A percentile compares a stretch with the other conserved stretches of the same genome.
Evolutionary conservation across 2,797 vertebrate species (phyloP).

Genomic region (Netta rufina): DNA sequence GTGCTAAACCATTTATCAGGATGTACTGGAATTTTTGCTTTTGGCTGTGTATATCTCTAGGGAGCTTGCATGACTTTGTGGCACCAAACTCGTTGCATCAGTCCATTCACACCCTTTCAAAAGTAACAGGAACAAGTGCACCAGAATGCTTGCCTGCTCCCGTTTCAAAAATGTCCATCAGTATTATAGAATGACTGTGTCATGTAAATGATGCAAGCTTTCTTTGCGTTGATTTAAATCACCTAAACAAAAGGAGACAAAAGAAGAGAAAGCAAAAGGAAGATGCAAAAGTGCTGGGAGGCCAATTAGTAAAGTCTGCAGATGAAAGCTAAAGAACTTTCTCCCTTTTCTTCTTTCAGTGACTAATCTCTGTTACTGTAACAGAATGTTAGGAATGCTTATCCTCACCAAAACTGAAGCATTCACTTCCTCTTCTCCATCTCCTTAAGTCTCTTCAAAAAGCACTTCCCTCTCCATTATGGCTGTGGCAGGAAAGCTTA

Average conservation of each 20-base stretch:
- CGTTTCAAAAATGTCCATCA: not conserved
- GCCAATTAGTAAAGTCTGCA: not conserved
- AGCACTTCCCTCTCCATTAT: not conserved
- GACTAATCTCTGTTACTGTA: constrained; percentile 33
- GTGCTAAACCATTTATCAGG: not conserved
- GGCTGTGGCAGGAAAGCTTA: not conserved
- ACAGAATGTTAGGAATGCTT: not conserved
- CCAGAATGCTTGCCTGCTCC: not conserved
- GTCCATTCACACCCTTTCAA: not conserved
- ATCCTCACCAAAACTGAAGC: not conserved
- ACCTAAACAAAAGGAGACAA: not conserved
- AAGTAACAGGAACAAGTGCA: not conserved
- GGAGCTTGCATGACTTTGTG: not conserved
- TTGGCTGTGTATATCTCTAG: not conserved
- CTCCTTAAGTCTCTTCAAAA: not conserved
- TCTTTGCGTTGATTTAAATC: not conserved
- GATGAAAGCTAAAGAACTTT: not conserved
- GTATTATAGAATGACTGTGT: not conserved
- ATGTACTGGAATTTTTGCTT: not conserved
- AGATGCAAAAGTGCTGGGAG: not conserved
- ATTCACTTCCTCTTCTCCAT: constrained; percentile 11
- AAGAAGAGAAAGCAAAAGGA: not conserved
- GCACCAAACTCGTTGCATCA: not conserved
- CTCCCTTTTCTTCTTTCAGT: not conserved
- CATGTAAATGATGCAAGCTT: not conserved